Conservation (phyloP, 2,113 vertebrate genomes). For the Platysteira castanea region DNA sequence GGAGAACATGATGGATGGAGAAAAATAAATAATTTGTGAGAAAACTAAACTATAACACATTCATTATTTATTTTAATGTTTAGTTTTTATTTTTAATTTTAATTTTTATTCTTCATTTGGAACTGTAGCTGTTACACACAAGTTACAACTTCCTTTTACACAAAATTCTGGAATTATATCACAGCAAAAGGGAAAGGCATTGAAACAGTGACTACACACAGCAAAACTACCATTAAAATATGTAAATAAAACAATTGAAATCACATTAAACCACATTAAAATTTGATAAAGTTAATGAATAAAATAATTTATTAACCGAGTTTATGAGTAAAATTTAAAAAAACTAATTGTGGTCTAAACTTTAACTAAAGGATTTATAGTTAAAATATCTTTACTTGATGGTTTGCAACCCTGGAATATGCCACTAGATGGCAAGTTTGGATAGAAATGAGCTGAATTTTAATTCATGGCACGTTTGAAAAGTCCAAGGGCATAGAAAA, state of each 20-base stretch:
- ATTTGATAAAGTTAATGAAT: accelerated
- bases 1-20: neutral
- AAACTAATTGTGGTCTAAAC: neutral
- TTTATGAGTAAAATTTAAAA: neutral
- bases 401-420: neutral
- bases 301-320: neutral
- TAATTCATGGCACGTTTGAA: neutral
- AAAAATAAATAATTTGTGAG: neutral
- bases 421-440: constrained; percentile 61
- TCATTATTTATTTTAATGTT: neutral
- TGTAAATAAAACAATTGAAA: neutral
- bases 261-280: neutral
- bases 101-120: neutral
- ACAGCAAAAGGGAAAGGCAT: neutral
- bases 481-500: neutral
- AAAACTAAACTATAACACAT: neutral
- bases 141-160: neutral
- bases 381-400: neutral
- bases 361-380: neutral
- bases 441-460: neutral
- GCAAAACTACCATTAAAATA: neutral
- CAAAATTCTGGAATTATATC: neutral
- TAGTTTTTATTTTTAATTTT: neutral
- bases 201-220: neutral
- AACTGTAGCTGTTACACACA: neutral